Evolutionary conservation across 2,888 invertebrate species (phyloP).

Genomic region (Torymus aiolomorphi): DNA sequence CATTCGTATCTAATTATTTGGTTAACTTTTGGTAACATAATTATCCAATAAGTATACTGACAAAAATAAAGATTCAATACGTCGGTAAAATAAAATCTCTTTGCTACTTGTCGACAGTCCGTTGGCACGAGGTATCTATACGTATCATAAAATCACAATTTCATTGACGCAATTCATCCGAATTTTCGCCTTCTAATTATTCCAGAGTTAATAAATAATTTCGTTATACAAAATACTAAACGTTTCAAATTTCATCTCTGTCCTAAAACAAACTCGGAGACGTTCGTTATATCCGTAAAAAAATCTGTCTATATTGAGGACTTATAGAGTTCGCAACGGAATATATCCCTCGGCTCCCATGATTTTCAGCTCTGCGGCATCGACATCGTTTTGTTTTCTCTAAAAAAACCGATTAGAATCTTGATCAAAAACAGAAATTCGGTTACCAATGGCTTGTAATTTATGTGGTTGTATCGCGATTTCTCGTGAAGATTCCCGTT

Average conservation of each 20-base stretch:
- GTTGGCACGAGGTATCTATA: constrained; percentile 11
- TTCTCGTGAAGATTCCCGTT: too few relatives aligned
- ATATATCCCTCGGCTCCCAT: constrained; percentile 73
- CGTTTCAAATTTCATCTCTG: constrained; percentile 7
- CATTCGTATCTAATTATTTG: too few relatives aligned
- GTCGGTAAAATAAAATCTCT: background rate
- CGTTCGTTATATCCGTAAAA: background rate
- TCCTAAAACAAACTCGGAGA: background rate
- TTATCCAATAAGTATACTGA: too few relatives aligned
- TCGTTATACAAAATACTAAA: too few relatives aligned
- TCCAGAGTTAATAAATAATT: too few relatives aligned
- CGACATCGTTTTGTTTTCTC: constrained; percentile 68
- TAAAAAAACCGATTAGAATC: constrained; percentile 66
- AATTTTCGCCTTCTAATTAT: too few relatives aligned
- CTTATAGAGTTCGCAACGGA: constrained; percentile 72
- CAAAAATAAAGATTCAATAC: constrained; percentile 6
- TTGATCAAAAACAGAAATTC: constrained; percentile 3
- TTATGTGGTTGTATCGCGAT: too few relatives aligned
- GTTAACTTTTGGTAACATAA: too few relatives aligned
- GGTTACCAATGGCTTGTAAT: too few relatives aligned
- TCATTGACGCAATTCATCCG: too few relatives aligned
- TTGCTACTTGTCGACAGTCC: constrained; percentile 13
- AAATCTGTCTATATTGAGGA: constrained; percentile 54
- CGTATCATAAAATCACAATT: constrained; percentile 4
- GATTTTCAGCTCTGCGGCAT: constrained; percentile 71